Evolutionary conservation across 2,113 vertebrate genomes (phyloP).

Genomic region (Saguinus imperator): DNA sequence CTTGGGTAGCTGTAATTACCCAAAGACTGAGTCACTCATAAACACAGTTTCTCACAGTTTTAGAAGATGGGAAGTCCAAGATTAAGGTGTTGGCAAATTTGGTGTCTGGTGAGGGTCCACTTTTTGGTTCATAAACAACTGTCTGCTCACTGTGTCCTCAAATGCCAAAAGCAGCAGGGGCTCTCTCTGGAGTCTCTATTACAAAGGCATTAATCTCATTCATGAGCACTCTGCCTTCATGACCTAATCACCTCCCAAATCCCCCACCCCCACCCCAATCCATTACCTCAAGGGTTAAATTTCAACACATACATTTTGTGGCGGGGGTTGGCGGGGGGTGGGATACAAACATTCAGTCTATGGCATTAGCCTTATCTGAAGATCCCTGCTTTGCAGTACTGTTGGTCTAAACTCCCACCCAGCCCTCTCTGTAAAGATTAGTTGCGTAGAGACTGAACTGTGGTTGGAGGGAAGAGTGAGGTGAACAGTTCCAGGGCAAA

Average conservation of each 20-base stretch:
- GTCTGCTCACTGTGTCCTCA: not conserved
- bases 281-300: not conserved
- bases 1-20: not conserved
- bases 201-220: not conserved
- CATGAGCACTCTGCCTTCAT: not conserved
- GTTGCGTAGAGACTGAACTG: not conserved
- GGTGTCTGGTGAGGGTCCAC: not conserved
- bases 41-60: not conserved
- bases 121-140: not conserved
- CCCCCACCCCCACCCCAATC: not conserved
- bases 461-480: not conserved
- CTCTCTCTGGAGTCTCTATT: not conserved
- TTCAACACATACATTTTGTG: not conserved
- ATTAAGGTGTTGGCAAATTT: not conserved
- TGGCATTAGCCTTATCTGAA: not conserved
- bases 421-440: not conserved
- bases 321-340: fast-evolving
- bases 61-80: not conserved
- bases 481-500: not conserved
- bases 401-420: not conserved
- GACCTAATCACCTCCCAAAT: not conserved
- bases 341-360: not conserved
- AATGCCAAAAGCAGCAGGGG: not conserved
- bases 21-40: not conserved
- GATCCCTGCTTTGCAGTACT: not conserved